phyloP scores from a whole-genome alignment of 1,140 invertebrate species.

The Temnothorax curvispinosus region DNA sequence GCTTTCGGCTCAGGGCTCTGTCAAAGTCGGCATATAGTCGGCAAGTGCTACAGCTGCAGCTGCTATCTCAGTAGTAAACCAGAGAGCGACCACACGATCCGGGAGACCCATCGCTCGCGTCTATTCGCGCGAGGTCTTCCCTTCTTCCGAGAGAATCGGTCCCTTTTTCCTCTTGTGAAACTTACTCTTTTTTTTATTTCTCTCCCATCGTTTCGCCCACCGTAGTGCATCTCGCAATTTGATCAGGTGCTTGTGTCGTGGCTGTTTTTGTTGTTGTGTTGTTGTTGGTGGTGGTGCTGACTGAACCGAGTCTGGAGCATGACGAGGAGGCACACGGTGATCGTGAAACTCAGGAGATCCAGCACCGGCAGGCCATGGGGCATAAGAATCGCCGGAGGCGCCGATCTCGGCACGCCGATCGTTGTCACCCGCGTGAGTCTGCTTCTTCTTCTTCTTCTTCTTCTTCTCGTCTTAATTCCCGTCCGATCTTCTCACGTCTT shows the following conservation, averaged over 20 bases:
- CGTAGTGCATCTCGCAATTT: not conserved
- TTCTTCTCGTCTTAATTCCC: slow-evolving; percentile 22
- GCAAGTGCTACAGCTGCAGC: slow-evolving; percentile 69
- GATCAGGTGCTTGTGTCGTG: slow-evolving; percentile 25
- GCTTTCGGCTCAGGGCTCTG: slow-evolving; percentile 73
- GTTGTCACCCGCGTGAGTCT: slow-evolving; percentile 95
- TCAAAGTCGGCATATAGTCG: slow-evolving; percentile 80
- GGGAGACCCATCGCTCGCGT: slow-evolving; percentile 48
- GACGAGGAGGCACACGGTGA: slow-evolving; percentile 89
- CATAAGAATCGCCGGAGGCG: slow-evolving; percentile 95
- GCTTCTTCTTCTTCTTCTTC: slow-evolving; percentile 59
- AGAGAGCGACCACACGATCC: slow-evolving; percentile 57
- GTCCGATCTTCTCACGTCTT: not conserved
- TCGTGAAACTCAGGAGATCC: slow-evolving; percentile 91
- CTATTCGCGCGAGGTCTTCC: slow-evolving; percentile 14
- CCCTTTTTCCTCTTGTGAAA: not conserved
- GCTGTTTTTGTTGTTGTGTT: slow-evolving; percentile 20
- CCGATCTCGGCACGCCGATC: slow-evolving; percentile 94
- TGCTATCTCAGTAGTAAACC: slow-evolving; percentile 63
- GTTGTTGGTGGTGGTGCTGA: slow-evolving; percentile 32
- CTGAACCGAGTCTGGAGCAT: slow-evolving; percentile 75
- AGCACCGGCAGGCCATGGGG: slow-evolving; percentile 94
- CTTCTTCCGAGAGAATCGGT: not conserved
- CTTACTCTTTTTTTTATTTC: not conserved
- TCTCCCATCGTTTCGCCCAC: not conserved